Conservation (phyloP, 2,797 vertebrate species). For the Kryptopterus vitreolus region DNA sequence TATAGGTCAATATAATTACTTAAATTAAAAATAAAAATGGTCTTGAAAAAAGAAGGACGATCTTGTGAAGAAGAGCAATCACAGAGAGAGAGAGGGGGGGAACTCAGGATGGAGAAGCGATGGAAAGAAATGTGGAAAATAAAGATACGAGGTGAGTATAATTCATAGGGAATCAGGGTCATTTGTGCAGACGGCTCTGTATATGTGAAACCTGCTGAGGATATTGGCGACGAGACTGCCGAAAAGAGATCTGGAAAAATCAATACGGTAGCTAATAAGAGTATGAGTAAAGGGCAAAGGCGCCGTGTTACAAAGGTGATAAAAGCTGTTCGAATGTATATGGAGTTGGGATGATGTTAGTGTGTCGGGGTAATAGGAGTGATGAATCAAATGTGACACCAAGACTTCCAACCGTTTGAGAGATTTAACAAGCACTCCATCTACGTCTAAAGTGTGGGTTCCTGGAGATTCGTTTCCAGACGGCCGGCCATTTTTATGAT, state of each 20-base stretch:
- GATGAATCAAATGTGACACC: not conserved
- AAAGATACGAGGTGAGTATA: not conserved
- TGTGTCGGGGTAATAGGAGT: not conserved
- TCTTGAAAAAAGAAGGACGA: not conserved
- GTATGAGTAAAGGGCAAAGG: conserved; percentile 1
- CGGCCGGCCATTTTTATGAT: not conserved
- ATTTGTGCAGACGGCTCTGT: not conserved
- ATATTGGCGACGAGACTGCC: conserved; percentile 3
- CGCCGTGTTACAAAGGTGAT: conserved; percentile 15
- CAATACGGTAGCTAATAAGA: conserved; percentile 14
- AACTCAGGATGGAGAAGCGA: not conserved
- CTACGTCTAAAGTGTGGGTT: not conserved
- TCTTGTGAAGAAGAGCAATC: not conserved
- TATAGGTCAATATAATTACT: not conserved
- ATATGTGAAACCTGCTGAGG: conserved; percentile 4
- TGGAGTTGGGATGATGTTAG: conserved; percentile 5
- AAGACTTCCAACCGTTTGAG: not conserved
- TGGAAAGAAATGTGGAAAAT: not conserved
- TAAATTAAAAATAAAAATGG: not conserved
- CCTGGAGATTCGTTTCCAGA: not conserved
- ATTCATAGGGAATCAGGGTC: not conserved
- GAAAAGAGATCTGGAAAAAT: conserved; percentile 20
- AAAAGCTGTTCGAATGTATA: conserved; percentile 16
- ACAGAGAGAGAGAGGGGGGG: not conserved
- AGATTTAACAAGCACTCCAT: not conserved